Evolutionary conservation across 2,797 vertebrate genomes (phyloP).

Genomic region (Acanthopagrus latus): DNA sequence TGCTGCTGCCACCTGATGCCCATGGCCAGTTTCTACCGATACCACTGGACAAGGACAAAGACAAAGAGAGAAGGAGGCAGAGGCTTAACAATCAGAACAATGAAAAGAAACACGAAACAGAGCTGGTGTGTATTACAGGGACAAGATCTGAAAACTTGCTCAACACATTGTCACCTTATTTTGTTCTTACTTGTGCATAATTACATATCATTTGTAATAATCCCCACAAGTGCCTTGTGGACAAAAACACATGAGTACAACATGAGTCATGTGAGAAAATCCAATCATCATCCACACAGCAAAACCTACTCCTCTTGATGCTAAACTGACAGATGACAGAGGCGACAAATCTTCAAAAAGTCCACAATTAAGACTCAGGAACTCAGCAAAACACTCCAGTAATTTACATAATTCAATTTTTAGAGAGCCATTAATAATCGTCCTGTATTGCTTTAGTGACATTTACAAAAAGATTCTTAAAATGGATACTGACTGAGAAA

Average conservation of each 20-base stretch:
- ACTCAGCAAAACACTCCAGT: constrained; percentile 6
- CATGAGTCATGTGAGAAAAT: constrained; percentile 4
- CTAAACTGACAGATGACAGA: constrained; percentile 6
- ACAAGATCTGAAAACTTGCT: background rate
- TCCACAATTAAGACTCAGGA: background rate
- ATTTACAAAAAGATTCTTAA: constrained; percentile 33
- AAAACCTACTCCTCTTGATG: background rate
- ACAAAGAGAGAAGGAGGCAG: constrained; percentile 9
- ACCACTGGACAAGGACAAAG: constrained; percentile 82
- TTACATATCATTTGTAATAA: background rate
- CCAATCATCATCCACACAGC: background rate
- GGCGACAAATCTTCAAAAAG: background rate
- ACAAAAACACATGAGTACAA: background rate
- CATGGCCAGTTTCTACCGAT: constrained; percentile 98
- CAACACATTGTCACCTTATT: background rate
- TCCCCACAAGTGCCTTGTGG: background rate
- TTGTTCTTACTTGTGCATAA: background rate
- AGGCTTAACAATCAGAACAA: background rate
- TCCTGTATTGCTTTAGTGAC: constrained; percentile 13
- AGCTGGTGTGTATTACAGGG: too few relatives aligned
- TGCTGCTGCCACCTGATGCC: constrained; percentile 99
- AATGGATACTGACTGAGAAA: constrained; percentile 12
- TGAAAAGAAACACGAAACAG: background rate
- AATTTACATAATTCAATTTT: background rate
- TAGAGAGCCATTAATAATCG: background rate